Evolutionary conservation across 2,113 vertebrate genomes (phyloP).

Genomic region (Xenotilapia longispinis): DNA sequence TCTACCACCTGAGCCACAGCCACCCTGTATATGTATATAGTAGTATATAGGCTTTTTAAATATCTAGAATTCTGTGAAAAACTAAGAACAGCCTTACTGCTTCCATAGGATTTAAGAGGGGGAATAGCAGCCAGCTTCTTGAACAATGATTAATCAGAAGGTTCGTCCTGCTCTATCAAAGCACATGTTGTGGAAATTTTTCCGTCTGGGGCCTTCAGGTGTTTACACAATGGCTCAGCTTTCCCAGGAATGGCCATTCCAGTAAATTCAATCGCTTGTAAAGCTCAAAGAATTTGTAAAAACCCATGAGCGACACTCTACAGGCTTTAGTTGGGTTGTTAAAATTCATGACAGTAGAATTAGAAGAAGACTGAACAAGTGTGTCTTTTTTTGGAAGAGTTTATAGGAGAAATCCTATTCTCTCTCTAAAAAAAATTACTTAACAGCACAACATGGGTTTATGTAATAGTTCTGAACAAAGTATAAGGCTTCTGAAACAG

Average conservation of each 20-base stretch:
- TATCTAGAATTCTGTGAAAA: not conserved
- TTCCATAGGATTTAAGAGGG: not conserved
- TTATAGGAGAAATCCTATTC: not conserved
- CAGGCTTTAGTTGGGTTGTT: not conserved
- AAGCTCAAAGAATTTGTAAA: not conserved
- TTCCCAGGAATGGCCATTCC: not conserved
- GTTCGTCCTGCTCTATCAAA: not conserved
- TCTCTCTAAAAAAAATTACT: not conserved
- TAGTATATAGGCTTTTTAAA: not conserved
- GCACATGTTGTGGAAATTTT: not conserved
- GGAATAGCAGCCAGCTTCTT: not conserved
- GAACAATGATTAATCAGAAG: not conserved
- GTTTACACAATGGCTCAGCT: not conserved
- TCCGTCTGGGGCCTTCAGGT: not conserved
- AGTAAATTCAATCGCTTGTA: not conserved
- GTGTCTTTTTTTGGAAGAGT: not conserved
- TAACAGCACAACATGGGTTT: not conserved
- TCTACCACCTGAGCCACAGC: too few species aligned
- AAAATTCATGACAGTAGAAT: not conserved
- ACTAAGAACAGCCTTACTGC: not conserved
- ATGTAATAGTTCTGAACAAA: not conserved
- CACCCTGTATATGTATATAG: too few species aligned
- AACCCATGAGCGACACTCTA: not conserved
- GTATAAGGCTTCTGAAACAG: not conserved
- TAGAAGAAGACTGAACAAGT: not conserved